These are phyloP conservation scores for Bostrychus sinensis DNA, from an alignment of 2,113 vertebrate species.

Conservation along the genomic window DNA sequence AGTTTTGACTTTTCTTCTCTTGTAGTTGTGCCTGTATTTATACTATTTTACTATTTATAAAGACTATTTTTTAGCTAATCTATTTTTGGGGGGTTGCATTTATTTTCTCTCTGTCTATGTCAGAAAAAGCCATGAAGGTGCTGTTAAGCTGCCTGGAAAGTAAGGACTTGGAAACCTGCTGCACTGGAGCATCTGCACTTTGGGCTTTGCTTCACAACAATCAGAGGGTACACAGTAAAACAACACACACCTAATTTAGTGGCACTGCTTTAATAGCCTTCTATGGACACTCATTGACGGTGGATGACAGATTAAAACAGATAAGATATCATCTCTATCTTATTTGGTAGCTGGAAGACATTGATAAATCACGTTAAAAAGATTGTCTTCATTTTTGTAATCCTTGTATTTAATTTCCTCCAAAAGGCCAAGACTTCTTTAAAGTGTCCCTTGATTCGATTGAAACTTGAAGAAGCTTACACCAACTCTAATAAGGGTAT, in stretches of 20 bases:
- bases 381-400: slow-evolving; percentile 21
- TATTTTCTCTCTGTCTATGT: slow-evolving; percentile 7
- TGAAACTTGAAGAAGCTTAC: slow-evolving; percentile 88
- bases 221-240: slow-evolving; percentile 86
- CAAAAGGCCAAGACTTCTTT: slow-evolving; percentile 90
- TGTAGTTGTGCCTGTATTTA: too few relatives aligned
- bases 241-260: slow-evolving; percentile 6
- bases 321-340: background rate
- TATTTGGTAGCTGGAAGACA: background rate
- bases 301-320: slow-evolving; percentile 29
- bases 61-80: too few relatives aligned
- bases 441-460: slow-evolving; percentile 89
- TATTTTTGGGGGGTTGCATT: too few relatives aligned
- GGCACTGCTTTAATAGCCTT: slow-evolving; percentile 10
- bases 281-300: slow-evolving; percentile 20
- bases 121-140: slow-evolving; percentile 86
- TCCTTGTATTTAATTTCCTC: slow-evolving; percentile 33
- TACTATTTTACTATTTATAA: too few relatives aligned
- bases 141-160: slow-evolving; percentile 86
- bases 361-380: slow-evolving; percentile 20
- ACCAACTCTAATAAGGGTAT: slow-evolving; percentile 83
- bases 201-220: slow-evolving; percentile 94
- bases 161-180: slow-evolving; percentile 74
- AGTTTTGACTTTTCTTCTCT: too few relatives aligned
- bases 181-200: slow-evolving; percentile 89